Evolutionary conservation across 2,797 vertebrate genomes (phyloP), one percentile per base, ranked within the genome.

Genomic region (Phoxinus dragarum): DNA sequence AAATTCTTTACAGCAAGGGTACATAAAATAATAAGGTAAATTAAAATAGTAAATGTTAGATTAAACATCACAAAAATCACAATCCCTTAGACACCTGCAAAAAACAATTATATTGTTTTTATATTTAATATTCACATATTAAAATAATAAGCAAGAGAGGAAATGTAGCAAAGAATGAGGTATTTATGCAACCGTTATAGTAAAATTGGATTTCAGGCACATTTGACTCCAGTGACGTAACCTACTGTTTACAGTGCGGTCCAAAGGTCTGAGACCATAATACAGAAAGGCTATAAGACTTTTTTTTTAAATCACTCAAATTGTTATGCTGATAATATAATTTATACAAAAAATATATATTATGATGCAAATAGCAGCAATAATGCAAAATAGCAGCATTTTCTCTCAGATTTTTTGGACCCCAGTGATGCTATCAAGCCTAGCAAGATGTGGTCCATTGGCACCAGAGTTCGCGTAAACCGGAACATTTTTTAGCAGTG

Each of bases 101-200:
- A n/a, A 68, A 8, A 69, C 1, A 0, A 2, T 4, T 4, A 31
- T 7, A 8, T n/a, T 0, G 1, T n/a, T 9, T 56, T 23, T n/a
- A n/a, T 59, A 56, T 23, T 56, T 56, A 23, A 56, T n/a, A 72
- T 72, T 73, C n/a, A 27, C 69, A 31, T 72, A 27, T 2, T 47
- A 31, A 73, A 34, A 74, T 3, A 27, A 7, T 10, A 47, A 8
- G 23, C 69, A 9, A 73, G n/a, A 73, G 7, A 73, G n/a, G n/a
- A 74, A 56, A 56, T 76, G 3, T 76, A 12, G 12, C 31, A 56
- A 56, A 23, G 31, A n/a, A 14, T 76, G 49, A 7, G 19, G 21
- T 75, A 21, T 34, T 56, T 8, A 8, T 38, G 38, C 49, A 14
- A 75, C 9, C 21, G 47, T 31, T 72, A 8, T 44, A 34, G 27